Percentiles rank a stretch among this genome's conserved stretches.
Evolutionary conservation across 2,797 vertebrate species (phyloP).

Genomic region (Sorex maritimensis): DNA sequence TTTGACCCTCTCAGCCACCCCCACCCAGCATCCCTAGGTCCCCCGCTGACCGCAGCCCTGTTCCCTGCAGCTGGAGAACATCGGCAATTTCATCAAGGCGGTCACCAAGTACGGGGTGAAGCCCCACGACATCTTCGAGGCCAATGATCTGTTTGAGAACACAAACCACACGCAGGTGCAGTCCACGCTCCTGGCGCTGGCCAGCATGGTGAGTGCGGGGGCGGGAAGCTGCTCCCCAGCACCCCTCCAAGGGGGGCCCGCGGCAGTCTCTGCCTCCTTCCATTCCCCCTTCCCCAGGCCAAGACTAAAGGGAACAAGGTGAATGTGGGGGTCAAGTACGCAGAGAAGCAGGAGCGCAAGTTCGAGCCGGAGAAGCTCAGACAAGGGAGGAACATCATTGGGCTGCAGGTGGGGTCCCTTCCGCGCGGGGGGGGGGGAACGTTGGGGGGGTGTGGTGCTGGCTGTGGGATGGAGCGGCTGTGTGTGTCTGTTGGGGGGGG

Average conservation of each 20-base stretch:
- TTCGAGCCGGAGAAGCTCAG: constrained; percentile 95
- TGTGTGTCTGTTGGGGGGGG: too few relatives aligned
- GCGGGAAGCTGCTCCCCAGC: too few relatives aligned
- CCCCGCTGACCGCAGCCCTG: neutral
- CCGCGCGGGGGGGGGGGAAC: too few relatives aligned
- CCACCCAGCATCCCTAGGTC: rapidly evolving
- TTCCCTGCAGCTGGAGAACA: constrained; percentile 95
- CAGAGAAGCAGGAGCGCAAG: constrained; percentile 95
- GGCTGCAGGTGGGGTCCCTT: constrained; percentile 93
- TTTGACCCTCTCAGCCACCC: too few relatives aligned
- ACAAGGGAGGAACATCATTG: constrained; percentile 96
- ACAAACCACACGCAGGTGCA: constrained; percentile 98
- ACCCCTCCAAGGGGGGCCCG: neutral
- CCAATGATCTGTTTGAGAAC: constrained; percentile 98
- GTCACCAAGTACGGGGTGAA: constrained; percentile 96
- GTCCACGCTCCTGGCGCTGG: constrained; percentile 95
- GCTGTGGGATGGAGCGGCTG: neutral
- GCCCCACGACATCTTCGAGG: constrained; percentile 97
- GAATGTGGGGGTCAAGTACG: constrained; percentile 95
- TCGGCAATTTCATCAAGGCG: constrained; percentile 96
- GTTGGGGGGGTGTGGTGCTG: neutral
- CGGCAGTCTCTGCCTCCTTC: too few relatives aligned
- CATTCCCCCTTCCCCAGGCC: constrained; percentile 90
- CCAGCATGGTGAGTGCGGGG: constrained; percentile 94
- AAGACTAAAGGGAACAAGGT: constrained; percentile 96